A percentile compares a stretch with the other conserved stretches of the same genome.
Evolutionary conservation across 1,140 invertebrate species (phyloP).

Genomic region (Drosophila ananassae): DNA sequence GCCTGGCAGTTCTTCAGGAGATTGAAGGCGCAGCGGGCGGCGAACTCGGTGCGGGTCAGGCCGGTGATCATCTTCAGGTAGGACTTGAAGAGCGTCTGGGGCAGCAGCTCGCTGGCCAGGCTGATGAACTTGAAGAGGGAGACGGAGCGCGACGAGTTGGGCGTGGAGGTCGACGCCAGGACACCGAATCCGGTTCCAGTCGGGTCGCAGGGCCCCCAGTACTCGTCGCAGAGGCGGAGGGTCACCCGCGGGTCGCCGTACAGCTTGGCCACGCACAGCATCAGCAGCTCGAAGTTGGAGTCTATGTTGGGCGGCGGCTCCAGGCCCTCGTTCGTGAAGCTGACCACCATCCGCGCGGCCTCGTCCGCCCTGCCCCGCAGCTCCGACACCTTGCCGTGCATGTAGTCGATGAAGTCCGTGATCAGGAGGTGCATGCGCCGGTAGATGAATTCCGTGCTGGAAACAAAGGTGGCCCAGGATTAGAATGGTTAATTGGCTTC

Average conservation of each 20-base stretch:
- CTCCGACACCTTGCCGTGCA: slow-evolving; percentile 93
- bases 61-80: slow-evolving; percentile 95
- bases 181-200: not conserved
- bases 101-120: slow-evolving; percentile 93
- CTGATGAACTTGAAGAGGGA: slow-evolving; percentile 96
- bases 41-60: slow-evolving; percentile 89
- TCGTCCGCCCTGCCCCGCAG: slow-evolving; percentile 94
- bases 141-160: slow-evolving; percentile 87
- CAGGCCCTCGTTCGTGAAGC: slow-evolving; percentile 92
- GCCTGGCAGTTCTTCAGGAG: slow-evolving; percentile 89
- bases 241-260: slow-evolving; percentile 91
- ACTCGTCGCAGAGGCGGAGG: slow-evolving; percentile 90
- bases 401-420: slow-evolving; percentile 96
- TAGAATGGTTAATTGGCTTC: not conserved
- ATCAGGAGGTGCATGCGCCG: slow-evolving; percentile 93
- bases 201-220: slow-evolving; percentile 90
- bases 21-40: slow-evolving; percentile 93
- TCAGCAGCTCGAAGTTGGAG: slow-evolving; percentile 92
- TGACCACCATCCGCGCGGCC: slow-evolving; percentile 91
- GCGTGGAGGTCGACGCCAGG: not conserved
- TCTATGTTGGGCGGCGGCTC: slow-evolving; percentile 90
- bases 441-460: slow-evolving; percentile 88
- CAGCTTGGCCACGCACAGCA: slow-evolving; percentile 91
- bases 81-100: slow-evolving; percentile 93
- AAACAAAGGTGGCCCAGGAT: not conserved